phyloP scores from a whole-genome alignment of 2,888 invertebrate species.

The Brachypalpus laphriformis region DNA sequence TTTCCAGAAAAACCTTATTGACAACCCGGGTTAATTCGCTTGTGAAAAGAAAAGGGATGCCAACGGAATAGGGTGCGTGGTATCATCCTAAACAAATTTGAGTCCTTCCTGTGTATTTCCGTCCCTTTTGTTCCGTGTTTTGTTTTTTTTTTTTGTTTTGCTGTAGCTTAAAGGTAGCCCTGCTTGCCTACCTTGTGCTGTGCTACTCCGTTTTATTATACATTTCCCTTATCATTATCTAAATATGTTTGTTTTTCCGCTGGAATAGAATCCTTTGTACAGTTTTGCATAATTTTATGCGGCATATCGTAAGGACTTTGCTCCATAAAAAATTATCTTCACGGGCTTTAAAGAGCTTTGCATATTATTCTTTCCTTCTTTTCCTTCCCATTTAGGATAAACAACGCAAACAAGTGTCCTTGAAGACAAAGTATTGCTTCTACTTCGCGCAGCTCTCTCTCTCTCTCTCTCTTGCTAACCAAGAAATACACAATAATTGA shows the following conservation, averaged over 20 bases:
- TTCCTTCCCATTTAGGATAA: not conserved
- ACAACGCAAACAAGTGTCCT: conserved; percentile 31
- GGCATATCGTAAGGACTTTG: not conserved
- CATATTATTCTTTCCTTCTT: not conserved
- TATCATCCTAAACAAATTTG: not conserved
- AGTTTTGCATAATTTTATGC: conserved; percentile 34
- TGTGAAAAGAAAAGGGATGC: not conserved
- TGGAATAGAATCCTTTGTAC: conserved; percentile 11
- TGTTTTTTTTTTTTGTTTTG: not conserved
- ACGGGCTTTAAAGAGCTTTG: conserved; percentile 14
- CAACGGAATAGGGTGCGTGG: not conserved
- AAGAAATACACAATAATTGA: conserved; percentile 18
- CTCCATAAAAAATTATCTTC: conserved; percentile 8
- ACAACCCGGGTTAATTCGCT: too few species aligned
- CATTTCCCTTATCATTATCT: not conserved
- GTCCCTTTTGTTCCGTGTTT: too few species aligned
- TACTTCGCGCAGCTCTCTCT: not conserved
- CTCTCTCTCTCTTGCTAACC: not conserved
- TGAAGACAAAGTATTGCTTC: not conserved
- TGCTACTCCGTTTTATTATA: not conserved
- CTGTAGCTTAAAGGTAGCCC: not conserved
- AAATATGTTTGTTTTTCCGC: not conserved
- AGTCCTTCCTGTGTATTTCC: not conserved
- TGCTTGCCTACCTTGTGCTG: not conserved
- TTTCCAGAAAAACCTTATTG: too few species aligned